These are phyloP conservation scores for Grantiella picta DNA, from an alignment of 2,113 vertebrate species.

Conservation along the genomic window DNA sequence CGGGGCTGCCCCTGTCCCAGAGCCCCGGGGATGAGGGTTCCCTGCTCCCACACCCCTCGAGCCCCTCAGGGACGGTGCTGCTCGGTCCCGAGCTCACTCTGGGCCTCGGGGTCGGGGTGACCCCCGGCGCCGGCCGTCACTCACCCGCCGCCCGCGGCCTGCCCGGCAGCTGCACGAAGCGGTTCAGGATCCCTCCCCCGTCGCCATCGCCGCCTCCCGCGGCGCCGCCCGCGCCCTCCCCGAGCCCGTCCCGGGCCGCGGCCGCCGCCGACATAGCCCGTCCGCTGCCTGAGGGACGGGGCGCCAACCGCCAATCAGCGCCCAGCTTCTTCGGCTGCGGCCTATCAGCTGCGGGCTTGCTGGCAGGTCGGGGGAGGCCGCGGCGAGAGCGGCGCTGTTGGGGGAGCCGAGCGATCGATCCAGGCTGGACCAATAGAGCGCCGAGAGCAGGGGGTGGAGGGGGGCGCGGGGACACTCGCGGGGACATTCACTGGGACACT, in stretches of 20 bases:
- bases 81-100: neutral
- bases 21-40: neutral
- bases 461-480: neutral
- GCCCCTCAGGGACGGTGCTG: neutral
- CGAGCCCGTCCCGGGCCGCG: constrained; percentile 62
- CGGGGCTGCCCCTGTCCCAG: fast-evolving
- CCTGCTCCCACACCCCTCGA: neutral
- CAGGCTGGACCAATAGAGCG: constrained; percentile 7
- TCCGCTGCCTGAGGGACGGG: neutral
- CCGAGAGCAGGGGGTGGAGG: neutral
- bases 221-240: constrained; percentile 27
- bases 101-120: neutral
- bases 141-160: constrained; percentile 86
- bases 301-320: neutral
- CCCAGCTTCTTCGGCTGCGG: neutral
- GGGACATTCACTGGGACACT: no score
- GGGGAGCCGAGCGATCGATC: neutral
- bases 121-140: constrained; percentile 3
- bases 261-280: constrained; percentile 71
- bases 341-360: constrained; percentile 72
- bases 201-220: neutral
- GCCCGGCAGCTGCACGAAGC: constrained; percentile 85
- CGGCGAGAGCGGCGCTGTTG: neutral
- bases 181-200: constrained; percentile 61
- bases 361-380: neutral